Base-by-base conservation (phyloP, 2,797 vertebrate species). In the Sphaeramia orbicularis region DNA sequence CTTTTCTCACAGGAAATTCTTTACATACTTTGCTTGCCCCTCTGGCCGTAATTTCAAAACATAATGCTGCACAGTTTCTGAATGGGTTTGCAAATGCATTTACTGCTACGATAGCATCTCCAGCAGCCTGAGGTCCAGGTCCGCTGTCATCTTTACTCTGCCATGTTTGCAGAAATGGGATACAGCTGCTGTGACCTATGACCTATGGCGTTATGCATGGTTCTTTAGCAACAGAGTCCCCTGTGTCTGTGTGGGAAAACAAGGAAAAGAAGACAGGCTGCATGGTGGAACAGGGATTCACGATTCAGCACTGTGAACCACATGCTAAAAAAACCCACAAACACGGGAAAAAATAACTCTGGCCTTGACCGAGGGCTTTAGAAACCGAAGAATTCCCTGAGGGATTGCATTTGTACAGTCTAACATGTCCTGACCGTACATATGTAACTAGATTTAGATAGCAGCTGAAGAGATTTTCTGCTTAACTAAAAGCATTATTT, bases 1-100 rank as follows among this genome's bases (percentile, higher is more conserved):
- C 81, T 72, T 68, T 64, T 69, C 65, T 43, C 57, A 65, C 74
- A 76, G 79, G 79, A 86, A 83, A 91, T 89, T 81, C 80, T 70
- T 81, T 14, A 44, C 74, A 89, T 87, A 74, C 14, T 84, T 87
- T 68, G 2, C 55, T 59, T 61, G 44, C 68, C 74, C 79, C 79
- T 74, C 73, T 7, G 48, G 84, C 57, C 40, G 66, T 76, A 7
- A 70, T 79, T 84, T 82, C 36, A 69, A 83, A 85, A 86, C 75
- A 86, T 38, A 60, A 71, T 37, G 19, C 62, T 64, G 24, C 19
- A 43, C 7, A 56, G 36, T 44, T 67, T 78, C 18, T 76, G 65
- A 80, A 52, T 24, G 47, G 49, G 49, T 71, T 67, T 55, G 19
- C 16, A 47, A 67, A 63, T 50, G 47, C 12, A 11, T 75, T 60